Conservation (phyloP, 2,888 invertebrate genomes). For the Lysandra coridon region DNA sequence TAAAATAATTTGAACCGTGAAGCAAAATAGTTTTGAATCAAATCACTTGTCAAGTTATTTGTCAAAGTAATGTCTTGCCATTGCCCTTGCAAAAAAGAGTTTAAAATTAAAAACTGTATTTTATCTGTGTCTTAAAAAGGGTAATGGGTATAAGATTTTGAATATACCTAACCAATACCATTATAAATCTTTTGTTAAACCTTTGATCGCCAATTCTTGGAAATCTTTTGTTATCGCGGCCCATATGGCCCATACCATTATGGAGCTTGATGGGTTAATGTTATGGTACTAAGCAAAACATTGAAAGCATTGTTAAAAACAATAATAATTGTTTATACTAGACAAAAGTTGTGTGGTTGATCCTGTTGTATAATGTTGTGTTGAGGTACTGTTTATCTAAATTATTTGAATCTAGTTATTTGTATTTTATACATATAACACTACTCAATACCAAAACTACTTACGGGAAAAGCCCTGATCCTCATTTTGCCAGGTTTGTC, state of each 20-base stretch:
- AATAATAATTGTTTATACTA: neutral
- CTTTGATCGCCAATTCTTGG: too few species aligned
- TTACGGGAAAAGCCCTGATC: conserved; percentile 98
- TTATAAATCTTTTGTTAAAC: neutral
- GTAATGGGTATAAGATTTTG: too few species aligned
- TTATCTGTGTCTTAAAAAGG: too few species aligned
- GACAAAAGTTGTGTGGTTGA: neutral
- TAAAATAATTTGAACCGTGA: conserved; percentile 59
- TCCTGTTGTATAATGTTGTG: neutral
- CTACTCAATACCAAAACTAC: conserved; percentile 58
- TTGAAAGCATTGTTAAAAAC: neutral
- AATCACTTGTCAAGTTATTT: conserved; percentile 45
- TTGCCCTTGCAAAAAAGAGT: conserved; percentile 24
- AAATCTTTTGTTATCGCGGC: too few species aligned
- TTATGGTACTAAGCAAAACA: neutral
- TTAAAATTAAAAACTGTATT: neutral
- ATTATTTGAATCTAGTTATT: neutral
- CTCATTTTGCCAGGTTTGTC: conserved; percentile 97
- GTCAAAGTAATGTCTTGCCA: conserved; percentile 33
- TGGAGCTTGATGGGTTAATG: neutral
- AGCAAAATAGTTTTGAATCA: conserved; percentile 58
- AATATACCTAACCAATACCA: neutral
- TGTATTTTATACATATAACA: neutral
- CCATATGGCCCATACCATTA: too few species aligned
- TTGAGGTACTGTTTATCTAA: neutral